phyloP scores from a whole-genome alignment of 2,113 vertebrate species.

The Guaruba guarouba region DNA sequence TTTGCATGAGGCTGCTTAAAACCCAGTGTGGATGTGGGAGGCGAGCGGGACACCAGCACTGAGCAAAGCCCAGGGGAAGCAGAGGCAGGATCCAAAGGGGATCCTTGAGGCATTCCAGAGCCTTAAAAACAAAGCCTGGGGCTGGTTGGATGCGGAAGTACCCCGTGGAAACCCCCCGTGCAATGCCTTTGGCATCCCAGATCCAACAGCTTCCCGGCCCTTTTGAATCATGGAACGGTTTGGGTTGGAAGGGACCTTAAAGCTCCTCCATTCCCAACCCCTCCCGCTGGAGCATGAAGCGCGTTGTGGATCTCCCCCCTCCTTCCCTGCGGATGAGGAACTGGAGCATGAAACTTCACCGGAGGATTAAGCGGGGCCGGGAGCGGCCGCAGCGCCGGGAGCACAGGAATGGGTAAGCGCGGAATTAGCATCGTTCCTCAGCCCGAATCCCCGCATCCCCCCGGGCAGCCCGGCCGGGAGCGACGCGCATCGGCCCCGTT shows the following conservation, averaged over 20 bases:
- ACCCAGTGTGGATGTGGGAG: rapidly evolving
- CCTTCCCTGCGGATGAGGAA: neutral
- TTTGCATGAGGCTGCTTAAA: neutral
- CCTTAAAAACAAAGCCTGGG: neutral
- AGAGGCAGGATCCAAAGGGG: neutral
- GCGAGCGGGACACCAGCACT: neutral
- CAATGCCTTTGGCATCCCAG: neutral
- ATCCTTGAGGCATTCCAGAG: neutral
- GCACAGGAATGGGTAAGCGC: neutral
- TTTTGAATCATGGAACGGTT: neutral
- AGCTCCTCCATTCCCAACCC: neutral
- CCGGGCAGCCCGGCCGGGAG: neutral
- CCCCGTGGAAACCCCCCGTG: neutral
- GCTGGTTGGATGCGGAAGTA: neutral
- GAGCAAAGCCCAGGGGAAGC: neutral
- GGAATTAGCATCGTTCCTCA: neutral
- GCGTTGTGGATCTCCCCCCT: neutral
- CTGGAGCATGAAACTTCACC: slow-evolving; percentile 43
- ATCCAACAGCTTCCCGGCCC: neutral
- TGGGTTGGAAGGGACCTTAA: neutral
- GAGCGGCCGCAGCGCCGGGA: neutral
- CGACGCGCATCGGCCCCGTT: neutral
- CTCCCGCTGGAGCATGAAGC: neutral
- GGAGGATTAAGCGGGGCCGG: neutral
- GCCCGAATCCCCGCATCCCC: neutral